Evolutionary conservation across 2,113 vertebrate genomes (phyloP).

Genomic region (Rhabdomys dilectus): DNA sequence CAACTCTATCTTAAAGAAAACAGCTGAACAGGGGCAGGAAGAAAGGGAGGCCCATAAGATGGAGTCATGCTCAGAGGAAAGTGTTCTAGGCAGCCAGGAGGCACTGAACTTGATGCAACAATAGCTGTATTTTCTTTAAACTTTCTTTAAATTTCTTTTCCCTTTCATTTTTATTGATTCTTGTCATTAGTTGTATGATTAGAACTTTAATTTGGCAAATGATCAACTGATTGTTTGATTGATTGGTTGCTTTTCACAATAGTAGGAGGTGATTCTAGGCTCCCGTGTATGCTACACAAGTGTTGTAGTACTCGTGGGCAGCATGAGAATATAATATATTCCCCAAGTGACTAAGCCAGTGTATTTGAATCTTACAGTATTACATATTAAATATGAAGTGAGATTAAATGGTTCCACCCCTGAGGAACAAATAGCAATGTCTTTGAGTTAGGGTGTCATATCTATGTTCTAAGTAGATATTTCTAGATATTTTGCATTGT

Average conservation of each 20-base stretch:
- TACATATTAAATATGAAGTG: not conserved
- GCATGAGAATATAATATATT: not conserved
- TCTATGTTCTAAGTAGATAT: not conserved
- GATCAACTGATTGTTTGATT: not conserved
- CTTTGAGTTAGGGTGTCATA: not conserved
- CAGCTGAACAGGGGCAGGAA: not conserved
- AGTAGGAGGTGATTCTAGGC: accelerated
- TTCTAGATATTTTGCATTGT: not conserved
- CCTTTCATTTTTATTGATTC: not conserved
- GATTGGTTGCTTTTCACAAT: not conserved
- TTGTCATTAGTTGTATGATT: not conserved
- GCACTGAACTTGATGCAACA: accelerated
- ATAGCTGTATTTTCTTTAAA: no score
- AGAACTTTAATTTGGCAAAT: not conserved
- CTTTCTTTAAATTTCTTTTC: not conserved
- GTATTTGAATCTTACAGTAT: not conserved
- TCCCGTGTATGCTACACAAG: not conserved
- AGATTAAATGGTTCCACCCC: not conserved
- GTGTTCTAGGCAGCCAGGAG: not conserved
- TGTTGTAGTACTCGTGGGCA: no score
- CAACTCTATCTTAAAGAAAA: not conserved
- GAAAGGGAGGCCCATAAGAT: not conserved
- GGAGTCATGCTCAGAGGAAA: accelerated
- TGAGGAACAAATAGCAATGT: not conserved
- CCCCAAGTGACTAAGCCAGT: not conserved